Conservation (phyloP, 2,797 vertebrate species). For the Leucoraja ocellata region DNA sequence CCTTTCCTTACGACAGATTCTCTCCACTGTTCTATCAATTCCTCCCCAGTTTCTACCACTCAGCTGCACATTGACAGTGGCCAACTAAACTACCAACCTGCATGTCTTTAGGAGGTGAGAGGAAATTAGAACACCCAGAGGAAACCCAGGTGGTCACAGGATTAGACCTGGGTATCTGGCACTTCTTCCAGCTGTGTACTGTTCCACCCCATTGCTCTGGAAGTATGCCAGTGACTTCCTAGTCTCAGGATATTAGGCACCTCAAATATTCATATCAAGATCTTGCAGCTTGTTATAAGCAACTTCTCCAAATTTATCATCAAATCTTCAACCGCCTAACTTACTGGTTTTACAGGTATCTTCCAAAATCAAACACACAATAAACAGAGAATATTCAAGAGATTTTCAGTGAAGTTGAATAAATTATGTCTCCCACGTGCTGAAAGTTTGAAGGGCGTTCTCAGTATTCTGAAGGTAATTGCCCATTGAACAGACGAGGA, state of each 20-base stretch:
- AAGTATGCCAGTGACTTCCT: too few species aligned
- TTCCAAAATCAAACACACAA: neutral
- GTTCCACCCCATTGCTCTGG: too few species aligned
- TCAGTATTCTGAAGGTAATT: neutral
- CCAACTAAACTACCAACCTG: too few species aligned
- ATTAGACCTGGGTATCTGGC: too few species aligned
- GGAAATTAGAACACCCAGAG: too few species aligned
- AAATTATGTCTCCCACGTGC: neutral
- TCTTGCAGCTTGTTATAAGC: neutral
- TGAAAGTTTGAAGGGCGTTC: neutral
- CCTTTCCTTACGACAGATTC: too few species aligned
- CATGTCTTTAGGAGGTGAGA: too few species aligned
- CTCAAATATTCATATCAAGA: neutral
- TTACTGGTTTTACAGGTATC: neutral
- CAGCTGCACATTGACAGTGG: too few species aligned
- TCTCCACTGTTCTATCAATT: too few species aligned
- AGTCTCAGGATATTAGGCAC: neutral
- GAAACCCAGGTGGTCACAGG: too few species aligned
- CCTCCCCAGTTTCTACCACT: too few species aligned
- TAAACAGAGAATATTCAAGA: neutral
- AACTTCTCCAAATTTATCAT: neutral
- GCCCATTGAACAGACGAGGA: neutral
- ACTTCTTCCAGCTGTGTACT: too few species aligned
- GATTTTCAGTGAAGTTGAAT: neutral
- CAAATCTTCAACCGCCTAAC: neutral